Base-by-base conservation (phyloP, 2,888 invertebrate genomes). In the Autographa gamma region DNA sequence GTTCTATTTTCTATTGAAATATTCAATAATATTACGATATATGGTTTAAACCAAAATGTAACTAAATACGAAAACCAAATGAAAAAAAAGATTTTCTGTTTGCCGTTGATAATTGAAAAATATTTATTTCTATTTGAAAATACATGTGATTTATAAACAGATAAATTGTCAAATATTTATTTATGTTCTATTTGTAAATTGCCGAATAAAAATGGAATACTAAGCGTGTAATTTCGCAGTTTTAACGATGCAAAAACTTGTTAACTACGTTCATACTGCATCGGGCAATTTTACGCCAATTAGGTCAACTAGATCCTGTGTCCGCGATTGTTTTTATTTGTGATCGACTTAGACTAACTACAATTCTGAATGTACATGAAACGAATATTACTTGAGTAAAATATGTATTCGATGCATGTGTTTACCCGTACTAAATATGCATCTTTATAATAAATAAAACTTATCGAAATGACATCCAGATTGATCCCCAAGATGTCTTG, bases 161-260 rank as follows among this genome's bases (percentile, higher is more conserved):
- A 25, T 63, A n/a, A 38, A 14, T 59, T 52, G n/a, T 52, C 38
- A 61, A 31, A 63, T 59, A 13, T 43, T 34, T 34, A 60, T 64
- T 59, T 62, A 58, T 58, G 54, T 63, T 68, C 79, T 61, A 79
- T 67, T 76, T 41, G 32, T 6, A 16, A 13, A 59, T 54, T 52
- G 38, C 60, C 11, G 9, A 60, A 19, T 61, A 61, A 64, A 18
- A 62, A 34, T 41, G 11, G 54, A 34, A 56, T 16, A 25, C 58
- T 80, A 61, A 76, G 73, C 77, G 32, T 32, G 59, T 71, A 66
- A 63, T 60, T 63, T 52, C 60, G 14, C 59, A 77, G 54, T 72
- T 72, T 69, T 68, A 76, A 80, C 80, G 80, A 76, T 52, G 72
- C 19, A 76, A 72, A 70, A 71, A 69, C 54, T 76, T 80, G 43